Base-by-base conservation (phyloP, 1,140 invertebrate species). In the Eumeta japonica region DNA sequence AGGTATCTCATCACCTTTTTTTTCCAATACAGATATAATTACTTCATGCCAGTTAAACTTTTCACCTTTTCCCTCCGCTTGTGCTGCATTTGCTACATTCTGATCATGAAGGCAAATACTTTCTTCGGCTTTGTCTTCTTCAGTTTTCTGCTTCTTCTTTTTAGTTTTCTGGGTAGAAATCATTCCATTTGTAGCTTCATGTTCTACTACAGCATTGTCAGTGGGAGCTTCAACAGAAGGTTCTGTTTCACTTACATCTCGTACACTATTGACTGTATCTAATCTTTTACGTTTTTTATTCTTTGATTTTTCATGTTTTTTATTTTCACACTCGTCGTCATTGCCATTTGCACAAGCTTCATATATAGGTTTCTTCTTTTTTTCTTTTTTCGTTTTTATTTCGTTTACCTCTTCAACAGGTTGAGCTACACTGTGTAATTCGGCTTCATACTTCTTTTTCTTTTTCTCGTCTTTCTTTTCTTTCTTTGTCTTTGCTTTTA, bases 401-500 rank as follows among this genome's bases (percentile, higher is more conserved):
- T 61, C 55, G 33, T 61, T 44, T 34, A 51, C 45, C 29, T 35
- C 39, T 31, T 48, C 50, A 18, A 32, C 43, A 18, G 45, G 43
- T 31, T 49, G 52, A 28, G 44, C 50, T 37, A 54, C 64, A 50
- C 59, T 67, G 32, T 67, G 55, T 30, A 77, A 40, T 52, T 75
- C 63, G 14, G 68, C 70, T 58, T 77, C 72, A 67, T 76, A 76
- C 37, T 76, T 77, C 41, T 58, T 61, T 17, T 58, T 50, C 46
- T 77, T 79, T 41, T 68, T 71, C 49, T 79, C 78, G 52, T 80
- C 77, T 46, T 81, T 81, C 2, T 60, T 53, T 37, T 80, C 60
- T 50, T 80, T 80, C 43, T 79, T 80, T 15, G 79, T 58, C 39
- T 78, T 79, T 32, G 27, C 39, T 34, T 40, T 44, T 13, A 39